phyloP scores from a whole-genome alignment of 2,113 vertebrate species.

The Gadus macrocephalus region DNA sequence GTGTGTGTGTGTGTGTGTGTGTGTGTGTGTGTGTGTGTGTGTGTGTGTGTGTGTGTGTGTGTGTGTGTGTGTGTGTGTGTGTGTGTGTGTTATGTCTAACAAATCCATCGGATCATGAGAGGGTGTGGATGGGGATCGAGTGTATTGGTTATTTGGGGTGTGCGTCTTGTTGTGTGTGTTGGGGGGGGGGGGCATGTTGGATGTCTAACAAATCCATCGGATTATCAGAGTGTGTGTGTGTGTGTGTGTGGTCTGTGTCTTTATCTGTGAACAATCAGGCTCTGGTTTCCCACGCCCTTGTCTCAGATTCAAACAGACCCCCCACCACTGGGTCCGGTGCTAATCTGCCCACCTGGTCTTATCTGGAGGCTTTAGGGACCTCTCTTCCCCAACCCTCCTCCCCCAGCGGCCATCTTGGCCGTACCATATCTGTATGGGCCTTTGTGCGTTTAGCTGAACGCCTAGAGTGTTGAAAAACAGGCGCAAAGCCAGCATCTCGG shows the following conservation, averaged over 20 bases:
- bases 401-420: too few species aligned
- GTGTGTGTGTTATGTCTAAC: neutral
- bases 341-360: constrained; percentile 35
- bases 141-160: neutral
- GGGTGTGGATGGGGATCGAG: neutral
- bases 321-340: constrained; percentile 52
- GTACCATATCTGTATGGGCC: too few species aligned
- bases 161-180: neutral
- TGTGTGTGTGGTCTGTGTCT: constrained; percentile 55
- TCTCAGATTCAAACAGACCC: constrained; percentile 61
- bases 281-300: constrained; percentile 64
- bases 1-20: neutral
- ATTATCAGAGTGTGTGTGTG: neutral
- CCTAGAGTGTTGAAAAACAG: too few species aligned
- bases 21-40: neutral
- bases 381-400: constrained; percentile 12
- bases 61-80: neutral
- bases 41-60: neutral
- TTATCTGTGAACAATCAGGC: constrained; percentile 49
- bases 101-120: too few species aligned
- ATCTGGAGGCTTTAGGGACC: constrained; percentile 31
- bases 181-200: neutral
- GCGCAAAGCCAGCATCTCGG: too few species aligned
- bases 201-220: too few species aligned
- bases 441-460: too few species aligned